Base-by-base conservation (phyloP, 2,888 invertebrate species). In the Leucozona laternaria region DNA sequence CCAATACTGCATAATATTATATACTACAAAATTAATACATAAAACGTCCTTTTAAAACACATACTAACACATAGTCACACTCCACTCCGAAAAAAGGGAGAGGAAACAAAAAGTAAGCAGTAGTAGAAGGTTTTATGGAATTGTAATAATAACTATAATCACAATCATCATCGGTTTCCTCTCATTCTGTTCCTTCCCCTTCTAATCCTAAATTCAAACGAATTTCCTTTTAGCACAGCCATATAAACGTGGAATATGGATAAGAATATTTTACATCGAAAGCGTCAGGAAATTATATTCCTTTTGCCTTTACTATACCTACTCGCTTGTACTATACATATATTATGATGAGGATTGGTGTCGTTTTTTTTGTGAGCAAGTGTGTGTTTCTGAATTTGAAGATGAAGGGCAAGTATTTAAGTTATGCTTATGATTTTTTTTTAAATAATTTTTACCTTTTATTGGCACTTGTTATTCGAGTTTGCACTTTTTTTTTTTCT, bases 141-240 rank as follows among this genome's bases (percentile, higher is more conserved):
- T 86, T 75, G 86, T 86, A 86, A 86, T 86, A 86, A 86, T 86
- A 86, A 86, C 86, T 82, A 86, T 86, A 86, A 86, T 86, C 82
- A 86, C 78, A 86, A 86, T 86, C 86, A 86, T 86, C 86, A 82
- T 82, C 82, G 86, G 86, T 86, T 86, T 78, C 86, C 78, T 86
- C 86, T 79, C 78, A 82, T 82, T 86, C 57, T 82, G 75, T 82
- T 78, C 82, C 82, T 81, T 86, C 82, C 78, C 82, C 82, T 82
- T 82, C 78, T 86, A 86, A 86, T 86, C 86, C 77, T 71, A 79
- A 86, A 86, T 79, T 82, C 86, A 72, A 86, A 82, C 82, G 86
- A 86, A 86, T 86, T 86, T 86, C 82, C 86, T 86, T 82, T 86
- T 82, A 86, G 82, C 86, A 70, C 82, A 79, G 78, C 82, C 57